These are phyloP conservation scores for Brachyrhaphis roseni DNA, from an alignment of 2,797 vertebrate genomes.

Conservation along the genomic window DNA sequence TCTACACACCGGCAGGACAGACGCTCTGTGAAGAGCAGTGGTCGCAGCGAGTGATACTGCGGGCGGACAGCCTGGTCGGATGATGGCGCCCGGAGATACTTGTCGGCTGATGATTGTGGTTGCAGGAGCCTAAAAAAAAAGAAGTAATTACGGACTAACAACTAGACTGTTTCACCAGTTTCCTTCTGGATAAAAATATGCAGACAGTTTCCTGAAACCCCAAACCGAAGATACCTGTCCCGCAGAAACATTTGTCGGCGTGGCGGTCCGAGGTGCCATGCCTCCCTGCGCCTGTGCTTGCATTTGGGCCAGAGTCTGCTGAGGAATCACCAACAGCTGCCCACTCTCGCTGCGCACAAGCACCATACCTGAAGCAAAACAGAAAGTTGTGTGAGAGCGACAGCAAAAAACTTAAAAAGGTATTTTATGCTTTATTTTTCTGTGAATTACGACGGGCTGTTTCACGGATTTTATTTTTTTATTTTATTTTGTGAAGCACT, in stretches of 20 bases:
- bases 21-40: constrained; percentile 91
- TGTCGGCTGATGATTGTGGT: constrained; percentile 89
- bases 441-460: no score
- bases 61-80: constrained; percentile 89
- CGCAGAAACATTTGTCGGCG: constrained; percentile 86
- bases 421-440: no score
- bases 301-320: constrained; percentile 94
- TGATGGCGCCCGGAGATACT: constrained; percentile 89
- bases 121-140: constrained; percentile 83
- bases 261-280: constrained; percentile 86
- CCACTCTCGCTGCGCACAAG: constrained; percentile 93
- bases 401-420: neutral
- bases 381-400: neutral
- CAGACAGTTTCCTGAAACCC: constrained; percentile 4
- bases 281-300: constrained; percentile 88
- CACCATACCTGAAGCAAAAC: constrained; percentile 88
- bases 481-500: no score
- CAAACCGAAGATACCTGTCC: constrained; percentile 83
- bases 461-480: no score
- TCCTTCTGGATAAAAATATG: neutral
- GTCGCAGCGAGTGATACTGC: constrained; percentile 86
- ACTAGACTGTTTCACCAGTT: neutral
- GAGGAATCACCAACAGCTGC: constrained; percentile 94
- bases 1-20: constrained; percentile 84
- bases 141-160: no score